Evolutionary conservation across 1,140 invertebrate species (phyloP), one percentile per base, ranked within the genome.

Genomic region (Pemphigus obesinymphae): DNA sequence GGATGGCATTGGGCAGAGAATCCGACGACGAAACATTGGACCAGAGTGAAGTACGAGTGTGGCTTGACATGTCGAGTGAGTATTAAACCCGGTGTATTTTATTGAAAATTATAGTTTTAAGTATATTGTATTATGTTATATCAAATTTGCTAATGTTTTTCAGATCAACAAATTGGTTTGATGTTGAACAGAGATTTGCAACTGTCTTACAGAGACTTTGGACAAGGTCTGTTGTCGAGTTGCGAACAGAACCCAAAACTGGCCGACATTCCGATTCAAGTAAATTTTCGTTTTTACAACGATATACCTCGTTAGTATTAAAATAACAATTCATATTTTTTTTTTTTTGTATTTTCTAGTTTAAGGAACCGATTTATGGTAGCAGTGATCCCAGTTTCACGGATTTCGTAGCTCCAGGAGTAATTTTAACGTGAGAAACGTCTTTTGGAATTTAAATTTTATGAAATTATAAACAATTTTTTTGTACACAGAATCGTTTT

Each of bases 371-470:
- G 5, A 91, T 98, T 70, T 98, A 96, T 87, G 96, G 96, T 26
- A 89, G 91, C n/a, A 86, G 88, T 63, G 88, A 93, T 83, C 94
- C 95, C 1, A 95, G 94, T 84, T 97, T 97, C 85, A 97, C 95
- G 0, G 94, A 97, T 86, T 98, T 98, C 86, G 96, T 96, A 84
- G 96, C 96, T 6, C 96, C 96, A 26, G 96, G 96, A 83, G 92
- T 98, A 61, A 96, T 97, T 84, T 87, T 97, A 83, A 96, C 93
- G 93, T 95, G 87, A 91, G 90, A 87, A 37, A 3, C 10, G 3
- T 66, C 3, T 20, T 63, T 10, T 53, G 1, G 6, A 13, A 15
- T 26, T 45, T 8, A 20, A 29, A 15, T 48, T 72, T 68, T 68
- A 80, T 58, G 23, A 78, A 80, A 53, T 73, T 80, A n/a, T 29